Base-by-base conservation (phyloP, 2,797 vertebrate species). In the Scyliorhinus canicula region DNA sequence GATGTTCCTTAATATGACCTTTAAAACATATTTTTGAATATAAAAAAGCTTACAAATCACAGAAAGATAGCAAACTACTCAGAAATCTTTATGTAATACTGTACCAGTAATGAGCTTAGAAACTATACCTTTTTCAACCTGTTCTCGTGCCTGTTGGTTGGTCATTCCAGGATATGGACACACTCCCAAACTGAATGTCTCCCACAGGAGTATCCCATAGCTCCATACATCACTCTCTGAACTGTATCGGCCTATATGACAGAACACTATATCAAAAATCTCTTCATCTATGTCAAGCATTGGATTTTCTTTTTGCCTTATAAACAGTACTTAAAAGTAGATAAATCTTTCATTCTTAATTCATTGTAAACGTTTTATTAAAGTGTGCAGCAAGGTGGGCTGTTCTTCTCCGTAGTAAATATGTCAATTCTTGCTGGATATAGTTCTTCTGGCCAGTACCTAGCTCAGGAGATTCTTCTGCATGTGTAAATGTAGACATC, bases 141-240 rank as follows among this genome's bases (percentile, higher is more conserved):
- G 99, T 95, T 99, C 99, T 95, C 99, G 97, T 0, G 99, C 99
- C 97, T 99, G 99, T 95, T 99, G 99, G 96, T 99, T 99, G 95
- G 98, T 99, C 99, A 99, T 99, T 95, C 99, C 98, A 0, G 99
- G 99, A 95, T 99, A 99, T 0, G 99, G 99, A 97, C 99, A 99
- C 91, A 99, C 98, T 57, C 99, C 99, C 94, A 99, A 96, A 96
- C 99, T 99, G 97, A 99, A 99, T 2, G 98, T 99, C 96, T 99
- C 99, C 99, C 99, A 99, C 57, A 99, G 97, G 77, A 99, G 98
- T 95, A 99, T 98, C 55, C 99, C 99, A 57, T 99, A 99, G 95
- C 99, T 99, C 99, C 99, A 99, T 50, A 98, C 97, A 0, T 99
- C 99, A 95, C 99, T 99, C 96, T 99, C 99, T 31, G 98, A 99